Evolutionary conservation across 2,797 vertebrate genomes (phyloP).

Genomic region (Propithecus deckenii): DNA sequence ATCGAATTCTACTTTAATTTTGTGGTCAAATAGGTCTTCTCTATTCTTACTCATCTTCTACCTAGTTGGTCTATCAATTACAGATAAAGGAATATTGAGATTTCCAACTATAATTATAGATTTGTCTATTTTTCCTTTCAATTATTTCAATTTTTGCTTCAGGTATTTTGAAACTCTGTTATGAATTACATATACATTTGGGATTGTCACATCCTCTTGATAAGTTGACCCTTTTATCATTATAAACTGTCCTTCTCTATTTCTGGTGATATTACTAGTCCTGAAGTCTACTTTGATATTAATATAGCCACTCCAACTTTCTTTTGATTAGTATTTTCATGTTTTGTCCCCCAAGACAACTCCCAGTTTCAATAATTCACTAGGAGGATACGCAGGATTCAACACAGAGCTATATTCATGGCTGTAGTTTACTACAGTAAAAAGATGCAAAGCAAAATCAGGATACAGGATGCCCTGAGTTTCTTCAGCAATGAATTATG

Average conservation of each 20-base stretch:
- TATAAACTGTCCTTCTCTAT: background rate
- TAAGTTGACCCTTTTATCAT: background rate
- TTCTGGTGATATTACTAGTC: background rate
- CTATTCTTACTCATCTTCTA: background rate
- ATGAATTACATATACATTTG: background rate
- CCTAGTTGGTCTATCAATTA: background rate
- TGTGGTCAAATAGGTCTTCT: background rate
- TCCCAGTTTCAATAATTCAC: background rate
- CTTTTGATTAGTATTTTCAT: background rate
- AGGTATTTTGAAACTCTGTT: background rate
- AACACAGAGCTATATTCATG: background rate
- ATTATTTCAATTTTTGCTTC: background rate
- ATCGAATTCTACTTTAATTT: slow-evolving; percentile 1
- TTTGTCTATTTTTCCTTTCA: background rate
- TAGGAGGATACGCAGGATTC: background rate
- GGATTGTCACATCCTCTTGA: background rate
- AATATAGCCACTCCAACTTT: background rate
- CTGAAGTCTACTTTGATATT: background rate
- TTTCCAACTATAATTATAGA: background rate
- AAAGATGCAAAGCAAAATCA: background rate
- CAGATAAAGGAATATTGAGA: background rate
- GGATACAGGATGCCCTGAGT: background rate
- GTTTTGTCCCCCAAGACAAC: background rate
- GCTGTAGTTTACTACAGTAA: background rate
- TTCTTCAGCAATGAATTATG: background rate